Evolutionary conservation across 2,888 invertebrate genomes (phyloP).

Genomic region (Gandaritis pyraliata): DNA sequence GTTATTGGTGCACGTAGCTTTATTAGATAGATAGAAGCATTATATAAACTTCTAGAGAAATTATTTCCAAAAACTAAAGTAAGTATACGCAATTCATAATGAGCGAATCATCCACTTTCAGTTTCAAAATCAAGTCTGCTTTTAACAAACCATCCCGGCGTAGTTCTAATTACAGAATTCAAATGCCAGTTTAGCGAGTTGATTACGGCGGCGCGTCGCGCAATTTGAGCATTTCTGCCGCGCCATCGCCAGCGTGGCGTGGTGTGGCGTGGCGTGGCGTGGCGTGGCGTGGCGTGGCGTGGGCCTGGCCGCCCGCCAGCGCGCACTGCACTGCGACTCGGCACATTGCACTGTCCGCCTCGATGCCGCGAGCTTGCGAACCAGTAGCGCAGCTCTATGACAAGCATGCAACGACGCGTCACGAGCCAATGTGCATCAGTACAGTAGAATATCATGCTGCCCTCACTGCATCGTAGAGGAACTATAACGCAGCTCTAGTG

Average conservation of each 20-base stretch:
- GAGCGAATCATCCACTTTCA: not conserved
- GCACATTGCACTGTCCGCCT: conserved; percentile 9
- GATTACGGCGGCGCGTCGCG: conserved; percentile 49
- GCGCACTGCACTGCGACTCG: conserved; percentile 33
- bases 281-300: not conserved
- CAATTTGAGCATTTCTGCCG: conserved; percentile 53
- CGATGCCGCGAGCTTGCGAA: not conserved
- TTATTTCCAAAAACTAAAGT: no score
- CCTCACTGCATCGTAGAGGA: no score
- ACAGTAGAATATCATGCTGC: not conserved
- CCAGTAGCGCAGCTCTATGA: conserved; percentile 9
- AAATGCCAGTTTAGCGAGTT: conserved; percentile 52
- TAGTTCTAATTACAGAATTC: conserved; percentile 57
- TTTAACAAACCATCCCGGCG: conserved; percentile 27
- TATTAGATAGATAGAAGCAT: no score
- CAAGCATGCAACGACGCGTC: not conserved
- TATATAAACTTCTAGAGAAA: no score
- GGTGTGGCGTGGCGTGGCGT: not conserved
- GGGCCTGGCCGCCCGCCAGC: conserved; percentile 32
- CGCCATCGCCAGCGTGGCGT: conserved; percentile 6
- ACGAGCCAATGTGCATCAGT: not conserved
- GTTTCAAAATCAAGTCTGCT: conserved; percentile 8
- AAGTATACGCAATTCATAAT: no score
- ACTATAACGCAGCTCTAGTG: no score
- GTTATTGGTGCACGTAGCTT: no score